Evolutionary conservation across 2,113 vertebrate species (phyloP).

Genomic region (Ranitomeya imitator): DNA sequence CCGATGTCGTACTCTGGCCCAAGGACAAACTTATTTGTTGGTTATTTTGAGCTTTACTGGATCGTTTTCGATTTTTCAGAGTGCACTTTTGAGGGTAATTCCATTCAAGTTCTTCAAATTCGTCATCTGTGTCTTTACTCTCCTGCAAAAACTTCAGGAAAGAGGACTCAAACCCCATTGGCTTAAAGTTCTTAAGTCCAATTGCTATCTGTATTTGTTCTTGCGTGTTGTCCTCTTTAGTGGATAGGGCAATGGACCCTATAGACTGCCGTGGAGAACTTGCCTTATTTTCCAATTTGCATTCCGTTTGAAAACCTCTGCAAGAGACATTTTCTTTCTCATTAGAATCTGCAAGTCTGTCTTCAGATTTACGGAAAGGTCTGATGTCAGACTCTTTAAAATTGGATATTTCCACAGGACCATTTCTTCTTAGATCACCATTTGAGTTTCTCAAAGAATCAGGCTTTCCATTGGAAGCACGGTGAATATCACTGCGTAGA

Average conservation of each 20-base stretch:
- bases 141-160: slow-evolving; percentile 97
- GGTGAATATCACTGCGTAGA: slow-evolving; percentile 10
- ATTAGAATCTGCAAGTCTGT: slow-evolving; percentile 65
- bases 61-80: slow-evolving; percentile 62
- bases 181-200: slow-evolving; percentile 88
- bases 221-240: slow-evolving; percentile 66
- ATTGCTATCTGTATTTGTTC: slow-evolving; percentile 73
- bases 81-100: slow-evolving; percentile 67
- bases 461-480: background rate
- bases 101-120: slow-evolving; percentile 62
- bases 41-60: slow-evolving; percentile 70
- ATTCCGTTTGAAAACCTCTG: slow-evolving; percentile 74
- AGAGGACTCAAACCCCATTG: slow-evolving; percentile 93
- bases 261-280: slow-evolving; percentile 65
- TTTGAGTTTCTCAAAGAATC: slow-evolving; percentile 37
- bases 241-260: slow-evolving; percentile 63
- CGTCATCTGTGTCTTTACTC: slow-evolving; percentile 79
- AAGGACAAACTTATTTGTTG: slow-evolving; percentile 73
- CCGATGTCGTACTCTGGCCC: slow-evolving; percentile 71
- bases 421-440: slow-evolving; percentile 55
- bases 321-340: slow-evolving; percentile 70
- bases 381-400: slow-evolving; percentile 55
- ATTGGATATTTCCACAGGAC: slow-evolving; percentile 64
- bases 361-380: slow-evolving; percentile 64
- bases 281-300: slow-evolving; percentile 80